A percentile compares a stretch with the other conserved stretches of the same genome.
Conservation (phyloP, 2,113 vertebrate genomes). For the Plecotus auritus region DNA sequence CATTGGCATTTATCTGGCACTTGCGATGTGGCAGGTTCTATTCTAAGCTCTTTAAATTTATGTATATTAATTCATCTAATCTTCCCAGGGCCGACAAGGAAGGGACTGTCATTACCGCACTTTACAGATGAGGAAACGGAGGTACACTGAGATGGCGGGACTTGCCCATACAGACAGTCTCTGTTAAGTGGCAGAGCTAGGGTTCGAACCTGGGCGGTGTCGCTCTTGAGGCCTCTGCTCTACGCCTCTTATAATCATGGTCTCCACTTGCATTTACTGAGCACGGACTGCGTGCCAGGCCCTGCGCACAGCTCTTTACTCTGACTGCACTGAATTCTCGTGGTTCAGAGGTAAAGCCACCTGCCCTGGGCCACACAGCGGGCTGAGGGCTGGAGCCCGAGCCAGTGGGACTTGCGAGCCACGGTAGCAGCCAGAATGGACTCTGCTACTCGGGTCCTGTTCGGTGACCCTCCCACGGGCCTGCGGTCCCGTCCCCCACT, state of each 20-base stretch:
- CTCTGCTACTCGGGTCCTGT: too few relatives aligned
- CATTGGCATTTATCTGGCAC: background rate
- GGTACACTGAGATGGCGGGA: rapidly evolving
- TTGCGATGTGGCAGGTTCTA: background rate
- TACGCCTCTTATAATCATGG: background rate
- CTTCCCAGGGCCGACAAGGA: background rate
- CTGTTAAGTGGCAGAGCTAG: background rate
- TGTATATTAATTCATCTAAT: background rate
- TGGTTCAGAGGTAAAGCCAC: background rate
- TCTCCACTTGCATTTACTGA: background rate
- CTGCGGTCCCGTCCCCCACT: rapidly evolving
- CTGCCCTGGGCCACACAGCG: background rate
- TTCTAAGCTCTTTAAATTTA: background rate
- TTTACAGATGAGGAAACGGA: background rate
- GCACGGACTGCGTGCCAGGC: background rate
- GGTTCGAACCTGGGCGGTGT: background rate
- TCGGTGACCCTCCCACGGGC: too few relatives aligned
- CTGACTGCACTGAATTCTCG: background rate
- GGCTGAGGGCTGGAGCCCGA: background rate
- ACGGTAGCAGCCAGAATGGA: background rate
- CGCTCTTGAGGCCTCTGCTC: rapidly evolving
- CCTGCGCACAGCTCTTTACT: background rate
- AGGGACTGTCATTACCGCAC: background rate
- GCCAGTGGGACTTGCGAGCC: background rate
- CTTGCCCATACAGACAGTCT: rapidly evolving